phyloP scores from a whole-genome alignment of 2,113 vertebrate species.

The Eurypyga helias region DNA sequence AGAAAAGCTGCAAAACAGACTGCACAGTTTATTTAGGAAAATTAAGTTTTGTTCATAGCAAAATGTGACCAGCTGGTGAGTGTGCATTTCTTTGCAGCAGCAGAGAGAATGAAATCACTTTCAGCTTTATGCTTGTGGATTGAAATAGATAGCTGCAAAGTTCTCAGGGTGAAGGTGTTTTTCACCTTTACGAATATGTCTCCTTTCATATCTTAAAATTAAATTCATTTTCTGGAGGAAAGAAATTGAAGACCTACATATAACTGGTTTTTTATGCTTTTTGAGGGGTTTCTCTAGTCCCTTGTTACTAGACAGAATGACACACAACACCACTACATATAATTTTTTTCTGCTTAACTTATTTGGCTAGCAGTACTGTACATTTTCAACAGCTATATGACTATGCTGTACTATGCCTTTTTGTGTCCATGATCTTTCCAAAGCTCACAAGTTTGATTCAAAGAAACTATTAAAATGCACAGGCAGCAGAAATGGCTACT shows the following conservation, averaged over 20 bases:
- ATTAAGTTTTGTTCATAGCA: not conserved
- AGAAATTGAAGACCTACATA: not conserved
- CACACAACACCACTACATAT: not conserved
- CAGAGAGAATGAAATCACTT: not conserved
- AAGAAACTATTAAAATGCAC: conserved; percentile 20
- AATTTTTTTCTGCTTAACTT: not conserved
- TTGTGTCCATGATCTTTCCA: not conserved
- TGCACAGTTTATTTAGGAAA: not conserved
- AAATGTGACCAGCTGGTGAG: not conserved
- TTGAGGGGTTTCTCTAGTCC: not conserved
- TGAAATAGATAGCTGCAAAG: not conserved
- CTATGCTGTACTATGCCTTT: not conserved
- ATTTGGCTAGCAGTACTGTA: not conserved
- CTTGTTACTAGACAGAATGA: not conserved
- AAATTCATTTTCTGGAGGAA: not conserved
- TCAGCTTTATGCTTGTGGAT: not conserved
- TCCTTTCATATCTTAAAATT: not conserved
- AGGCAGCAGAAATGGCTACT: conserved; percentile 20
- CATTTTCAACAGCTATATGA: not conserved
- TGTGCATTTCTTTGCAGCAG: not conserved
- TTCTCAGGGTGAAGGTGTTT: not conserved
- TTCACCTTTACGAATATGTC: not conserved
- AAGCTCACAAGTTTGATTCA: conserved; percentile 19
- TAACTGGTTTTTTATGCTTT: not conserved
- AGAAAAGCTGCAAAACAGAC: not conserved